Conservation (phyloP, 2,888 invertebrate species). For the Polydesmus complanatus region DNA sequence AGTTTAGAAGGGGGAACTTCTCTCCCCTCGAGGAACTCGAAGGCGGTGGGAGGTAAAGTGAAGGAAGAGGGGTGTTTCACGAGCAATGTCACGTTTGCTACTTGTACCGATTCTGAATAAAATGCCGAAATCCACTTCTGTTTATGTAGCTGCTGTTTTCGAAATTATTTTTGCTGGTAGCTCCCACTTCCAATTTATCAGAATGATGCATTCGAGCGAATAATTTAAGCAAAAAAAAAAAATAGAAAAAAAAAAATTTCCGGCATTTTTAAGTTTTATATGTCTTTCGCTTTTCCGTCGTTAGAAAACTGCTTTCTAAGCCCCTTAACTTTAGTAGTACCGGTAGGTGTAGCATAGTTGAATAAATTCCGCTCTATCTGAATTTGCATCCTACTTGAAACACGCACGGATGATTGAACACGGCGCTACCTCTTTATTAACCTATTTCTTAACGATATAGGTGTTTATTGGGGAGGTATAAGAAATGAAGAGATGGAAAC, state of each 20-base stretch:
- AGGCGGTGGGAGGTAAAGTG: no score
- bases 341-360: neutral
- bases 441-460: neutral
- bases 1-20: no score
- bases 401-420: neutral
- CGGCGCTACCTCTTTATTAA: neutral
- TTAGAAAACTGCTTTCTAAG: neutral
- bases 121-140: neutral
- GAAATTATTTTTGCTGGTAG: neutral
- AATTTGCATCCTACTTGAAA: neutral
- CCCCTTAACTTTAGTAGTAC: neutral
- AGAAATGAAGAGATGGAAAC: neutral
- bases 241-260: neutral
- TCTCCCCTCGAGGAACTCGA: no score
- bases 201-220: constrained; percentile 4
- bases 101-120: neutral
- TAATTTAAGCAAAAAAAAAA: constrained; percentile 5
- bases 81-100: neutral
- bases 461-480: neutral
- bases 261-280: neutral
- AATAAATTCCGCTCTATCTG: neutral
- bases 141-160: neutral
- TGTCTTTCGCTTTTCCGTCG: neutral
- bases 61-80: neutral
- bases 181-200: neutral